A percentile compares a stretch with the other conserved stretches of the same genome.
Evolutionary conservation across 1,140 invertebrate species (phyloP).

Genomic region (Drosophila paulistorum): DNA sequence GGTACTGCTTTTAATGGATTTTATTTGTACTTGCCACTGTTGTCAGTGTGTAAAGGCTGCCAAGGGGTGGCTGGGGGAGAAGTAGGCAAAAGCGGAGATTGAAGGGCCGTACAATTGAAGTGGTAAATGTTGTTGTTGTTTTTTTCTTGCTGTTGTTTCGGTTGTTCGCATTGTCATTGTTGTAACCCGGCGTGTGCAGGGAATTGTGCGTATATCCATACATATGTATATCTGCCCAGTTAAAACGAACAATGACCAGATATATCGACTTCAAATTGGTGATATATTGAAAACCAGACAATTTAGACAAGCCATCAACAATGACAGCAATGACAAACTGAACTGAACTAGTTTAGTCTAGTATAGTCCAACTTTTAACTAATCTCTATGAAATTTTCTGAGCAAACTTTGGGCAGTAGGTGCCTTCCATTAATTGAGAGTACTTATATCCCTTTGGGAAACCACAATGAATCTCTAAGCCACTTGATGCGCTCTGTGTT

Average conservation of each 20-base stretch:
- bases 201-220: conserved; percentile 40
- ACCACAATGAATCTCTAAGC: too few relatives aligned
- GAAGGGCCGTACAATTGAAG: conserved; percentile 41
- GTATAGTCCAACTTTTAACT: too few relatives aligned
- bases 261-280: conserved; percentile 45
- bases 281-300: conserved; percentile 32
- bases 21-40: conserved; percentile 77
- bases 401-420: too few relatives aligned
- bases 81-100: neutral
- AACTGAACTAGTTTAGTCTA: too few relatives aligned
- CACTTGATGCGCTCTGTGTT: too few relatives aligned
- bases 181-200: neutral
- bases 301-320: conserved; percentile 8
- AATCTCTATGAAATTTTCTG: too few relatives aligned
- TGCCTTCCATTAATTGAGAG: too few relatives aligned
- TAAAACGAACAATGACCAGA: conserved; percentile 52
- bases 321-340: neutral
- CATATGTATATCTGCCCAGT: conserved; percentile 22
- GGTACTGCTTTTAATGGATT: conserved; percentile 77
- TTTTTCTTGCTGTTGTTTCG: neutral
- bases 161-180: conserved; percentile 16
- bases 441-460: too few relatives aligned
- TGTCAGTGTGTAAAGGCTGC: conserved; percentile 10
- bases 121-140: conserved; percentile 43
- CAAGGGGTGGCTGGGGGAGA: neutral